phyloP scores from a whole-genome alignment of 1,140 invertebrate genomes.

The Drosophila lowei region DNA sequence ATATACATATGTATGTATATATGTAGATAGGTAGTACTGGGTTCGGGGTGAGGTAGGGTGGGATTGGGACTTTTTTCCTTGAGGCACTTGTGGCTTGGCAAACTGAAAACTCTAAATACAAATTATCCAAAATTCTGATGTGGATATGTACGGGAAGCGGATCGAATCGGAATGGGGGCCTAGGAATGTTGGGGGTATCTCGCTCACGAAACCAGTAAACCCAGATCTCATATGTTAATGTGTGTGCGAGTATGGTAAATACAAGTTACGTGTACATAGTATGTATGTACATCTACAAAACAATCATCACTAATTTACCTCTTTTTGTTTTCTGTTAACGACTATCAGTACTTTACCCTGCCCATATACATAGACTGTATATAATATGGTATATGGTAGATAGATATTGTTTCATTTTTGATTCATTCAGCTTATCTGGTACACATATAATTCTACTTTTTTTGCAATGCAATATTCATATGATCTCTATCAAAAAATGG shows the following conservation, averaged over 20 bases:
- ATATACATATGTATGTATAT: slow-evolving; percentile 1
- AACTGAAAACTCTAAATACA: slow-evolving; percentile 25
- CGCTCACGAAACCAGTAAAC: too few species aligned
- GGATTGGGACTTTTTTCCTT: slow-evolving; percentile 16
- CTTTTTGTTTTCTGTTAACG: slow-evolving; percentile 24
- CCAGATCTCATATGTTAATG: background rate
- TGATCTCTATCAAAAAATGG: slow-evolving; percentile 28
- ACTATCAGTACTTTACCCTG: slow-evolving; percentile 69
- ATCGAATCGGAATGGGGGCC: background rate
- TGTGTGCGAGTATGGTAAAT: slow-evolving; percentile 14
- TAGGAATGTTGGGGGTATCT: too few species aligned
- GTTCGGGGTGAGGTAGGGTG: background rate
- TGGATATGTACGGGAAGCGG: too few species aligned
- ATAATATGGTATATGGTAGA: background rate
- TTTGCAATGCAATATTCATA: slow-evolving; percentile 18
- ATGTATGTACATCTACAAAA: slow-evolving; percentile 3
- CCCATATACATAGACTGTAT: slow-evolving; percentile 26
- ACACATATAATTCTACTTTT: background rate
- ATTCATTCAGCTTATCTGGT: slow-evolving; percentile 13
- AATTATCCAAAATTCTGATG: slow-evolving; percentile 1
- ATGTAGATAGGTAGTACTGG: slow-evolving; percentile 1
- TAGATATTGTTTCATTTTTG: slow-evolving; percentile 19
- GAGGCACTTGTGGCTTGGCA: slow-evolving; percentile 58
- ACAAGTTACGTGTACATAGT: background rate
- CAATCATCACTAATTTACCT: slow-evolving; percentile 11